Base-by-base conservation (phyloP, 1,140 invertebrate genomes). In the Dreissena rostriformis region DNA sequence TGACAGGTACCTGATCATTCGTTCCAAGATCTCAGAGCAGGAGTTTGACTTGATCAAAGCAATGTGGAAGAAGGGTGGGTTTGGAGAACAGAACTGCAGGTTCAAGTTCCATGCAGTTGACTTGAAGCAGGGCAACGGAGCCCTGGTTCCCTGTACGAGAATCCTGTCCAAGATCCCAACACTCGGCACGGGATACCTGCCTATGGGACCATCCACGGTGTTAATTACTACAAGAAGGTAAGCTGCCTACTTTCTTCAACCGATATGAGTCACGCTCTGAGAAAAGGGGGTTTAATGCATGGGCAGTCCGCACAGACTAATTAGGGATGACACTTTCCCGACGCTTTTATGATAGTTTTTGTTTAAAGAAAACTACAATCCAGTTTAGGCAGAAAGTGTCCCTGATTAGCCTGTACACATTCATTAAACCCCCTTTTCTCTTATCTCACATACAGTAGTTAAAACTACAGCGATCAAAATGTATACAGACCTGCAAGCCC, bases 91-190 rank as follows among this genome's bases (percentile, higher is more conserved):
- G 67, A 71, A 71, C 52, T 88, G 90, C 61, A 80, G 76, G 15
- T 74, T 87, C 75, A 82, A 87, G 14, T 91, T 88, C 76, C 72
- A 80, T 71, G 91, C 90, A 4, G 74, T 90, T 12, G 90, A 92
- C 53, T 70, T 91, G 5, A 83, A 66, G 0, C 82, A 88, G 49
- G 77, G 78, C 53, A 86, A 80, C 52, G 88, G 89, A 7, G 70
- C 73, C 15, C 76, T 88, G 5, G 82, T 88, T 28, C 86, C 88
- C 17, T 91, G 88, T 71, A 74, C 71, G 19, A 80, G 88, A 65
- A 82, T 78, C 5, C 72, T 91, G 72, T 86, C 89, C 28, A 90
- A 90, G 51, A 87, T 90, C 6, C 91, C 91, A 39, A 79, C 84
- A 70, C 86, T 92, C 8, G 90, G 91, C 39, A 85, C 82, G 24